Percentiles rank a stretch among this genome's conserved stretches.
These are phyloP conservation scores for Sturmia bella DNA, from an alignment of 2,888 invertebrate genomes.

Conservation along the genomic window DNA sequence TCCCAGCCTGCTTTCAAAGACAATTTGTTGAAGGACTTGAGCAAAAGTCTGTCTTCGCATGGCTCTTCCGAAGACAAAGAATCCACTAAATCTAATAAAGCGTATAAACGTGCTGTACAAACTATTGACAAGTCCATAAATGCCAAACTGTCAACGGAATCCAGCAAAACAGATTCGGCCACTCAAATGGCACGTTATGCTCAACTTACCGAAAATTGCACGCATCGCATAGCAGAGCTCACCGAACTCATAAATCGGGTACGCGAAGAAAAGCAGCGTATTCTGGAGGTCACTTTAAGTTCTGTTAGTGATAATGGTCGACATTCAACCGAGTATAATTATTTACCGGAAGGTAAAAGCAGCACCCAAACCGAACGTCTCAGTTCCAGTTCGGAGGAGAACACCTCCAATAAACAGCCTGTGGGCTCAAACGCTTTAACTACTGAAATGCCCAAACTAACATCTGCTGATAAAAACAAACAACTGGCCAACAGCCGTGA, in stretches of 20 bases:
- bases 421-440: slow-evolving; percentile 27
- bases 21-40: neutral
- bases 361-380: slow-evolving; percentile 24
- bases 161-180: slow-evolving; percentile 47
- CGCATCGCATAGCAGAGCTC: slow-evolving; percentile 84
- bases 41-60: slow-evolving; percentile 36
- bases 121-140: slow-evolving; percentile 57
- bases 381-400: slow-evolving; percentile 56
- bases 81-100: slow-evolving; percentile 19
- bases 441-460: slow-evolving; percentile 31
- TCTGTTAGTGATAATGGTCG: slow-evolving; percentile 79
- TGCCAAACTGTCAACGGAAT: slow-evolving; percentile 31
- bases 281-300: slow-evolving; percentile 81
- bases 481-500: slow-evolving; percentile 76
- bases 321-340: slow-evolving; percentile 81
- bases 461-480: slow-evolving; percentile 50
- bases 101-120: neutral
- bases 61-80: slow-evolving; percentile 35
- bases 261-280: slow-evolving; percentile 83
- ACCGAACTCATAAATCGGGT: slow-evolving; percentile 84
- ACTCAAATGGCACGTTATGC: slow-evolving; percentile 81
- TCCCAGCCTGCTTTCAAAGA: neutral
- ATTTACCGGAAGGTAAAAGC: slow-evolving; percentile 74
- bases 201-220: slow-evolving; percentile 83
- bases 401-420: slow-evolving; percentile 27